These are phyloP conservation scores for Microdon myrmicae DNA, from an alignment of 2,888 invertebrate genomes.

Conservation along the genomic window DNA sequence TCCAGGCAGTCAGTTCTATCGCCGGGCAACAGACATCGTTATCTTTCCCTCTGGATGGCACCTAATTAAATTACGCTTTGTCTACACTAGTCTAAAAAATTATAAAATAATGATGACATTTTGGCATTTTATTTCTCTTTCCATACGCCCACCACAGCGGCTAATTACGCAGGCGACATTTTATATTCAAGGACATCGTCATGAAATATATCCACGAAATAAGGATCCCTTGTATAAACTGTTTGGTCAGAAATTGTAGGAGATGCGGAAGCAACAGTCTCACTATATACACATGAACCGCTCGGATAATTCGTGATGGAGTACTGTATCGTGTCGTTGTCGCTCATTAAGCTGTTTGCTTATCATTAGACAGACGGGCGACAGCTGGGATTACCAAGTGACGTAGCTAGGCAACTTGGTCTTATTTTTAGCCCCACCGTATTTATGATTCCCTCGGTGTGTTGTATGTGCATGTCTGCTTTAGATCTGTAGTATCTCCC, in stretches of 20 bases:
- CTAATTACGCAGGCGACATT: slow-evolving; percentile 11
- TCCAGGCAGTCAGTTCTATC: too few relatives aligned
- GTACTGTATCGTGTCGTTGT: slow-evolving; percentile 31
- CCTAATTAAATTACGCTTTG: neutral
- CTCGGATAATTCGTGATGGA: slow-evolving; percentile 40
- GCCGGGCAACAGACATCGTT: too few relatives aligned
- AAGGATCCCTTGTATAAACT: slow-evolving; percentile 7
- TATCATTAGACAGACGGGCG: slow-evolving; percentile 47
- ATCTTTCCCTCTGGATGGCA: neutral
- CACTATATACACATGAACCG: slow-evolving; percentile 8
- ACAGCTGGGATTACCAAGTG: slow-evolving; percentile 45
- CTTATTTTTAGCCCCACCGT: too few relatives aligned
- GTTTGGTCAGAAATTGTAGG: slow-evolving; percentile 15
- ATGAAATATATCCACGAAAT: neutral
- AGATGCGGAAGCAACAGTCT: slow-evolving; percentile 4
- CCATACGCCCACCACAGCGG: neutral
- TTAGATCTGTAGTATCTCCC: neutral
- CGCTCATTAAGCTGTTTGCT: slow-evolving; percentile 51
- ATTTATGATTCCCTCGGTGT: slow-evolving; percentile 2
- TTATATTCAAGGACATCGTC: slow-evolving; percentile 20
- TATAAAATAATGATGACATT: neutral
- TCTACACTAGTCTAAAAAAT: neutral
- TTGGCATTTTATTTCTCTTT: slow-evolving; percentile 2
- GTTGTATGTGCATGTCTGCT: slow-evolving; percentile 2
- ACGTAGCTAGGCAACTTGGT: slow-evolving; percentile 37